Evolutionary conservation across 2,797 vertebrate genomes (phyloP), one percentile per base, ranked within the genome.

Genomic region (Botia kubotai): DNA sequence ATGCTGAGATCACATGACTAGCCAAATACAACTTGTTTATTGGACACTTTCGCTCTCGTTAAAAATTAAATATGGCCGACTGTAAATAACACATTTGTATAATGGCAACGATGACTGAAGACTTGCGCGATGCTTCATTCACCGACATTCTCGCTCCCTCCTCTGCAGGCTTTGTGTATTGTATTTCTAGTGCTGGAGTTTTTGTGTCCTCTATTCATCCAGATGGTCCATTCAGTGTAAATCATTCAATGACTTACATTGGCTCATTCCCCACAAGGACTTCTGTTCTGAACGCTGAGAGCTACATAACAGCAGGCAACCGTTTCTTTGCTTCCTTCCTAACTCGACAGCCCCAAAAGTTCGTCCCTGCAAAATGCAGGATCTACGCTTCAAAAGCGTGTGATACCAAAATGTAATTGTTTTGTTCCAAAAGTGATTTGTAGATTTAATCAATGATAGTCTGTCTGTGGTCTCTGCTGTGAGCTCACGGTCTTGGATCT

Each of bases 271-370:
- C 23, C 39, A 13, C 65, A 60, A 63, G 29, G 48, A 78, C 71
- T 72, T 29, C 19, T 43, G 86, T 75, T 65, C 81, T 79, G 85
- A 86, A 74, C 65, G 68, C 83, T 85, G 70, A 87, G 83, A 85
- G 84, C 72, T 67, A 76, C 55, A 83, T 1, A n/a, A 58, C 12
- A 4, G 39, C 21, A 66, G 10, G n/a, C 33, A 17, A 39, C 14
- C 39, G 17, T 66, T 76, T 75, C 53, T 10, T 21, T 29, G 39
- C 43, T 19, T 65, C 17, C 8, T 57, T 62, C 23, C 26, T 62
- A 80, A 80, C 26, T 48, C 53, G 82, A 82, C 85, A 73, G 65
- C 75, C 19, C 36, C 87, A 84, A 84, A 71, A 88, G 71, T 29
- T 68, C 2, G 55, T 80, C 36, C 85, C 81, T 33, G 81, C 66